phyloP scores from a whole-genome alignment of 92 coral and sea anemone genomes.

The Isaurus tuberculatus region DNA sequence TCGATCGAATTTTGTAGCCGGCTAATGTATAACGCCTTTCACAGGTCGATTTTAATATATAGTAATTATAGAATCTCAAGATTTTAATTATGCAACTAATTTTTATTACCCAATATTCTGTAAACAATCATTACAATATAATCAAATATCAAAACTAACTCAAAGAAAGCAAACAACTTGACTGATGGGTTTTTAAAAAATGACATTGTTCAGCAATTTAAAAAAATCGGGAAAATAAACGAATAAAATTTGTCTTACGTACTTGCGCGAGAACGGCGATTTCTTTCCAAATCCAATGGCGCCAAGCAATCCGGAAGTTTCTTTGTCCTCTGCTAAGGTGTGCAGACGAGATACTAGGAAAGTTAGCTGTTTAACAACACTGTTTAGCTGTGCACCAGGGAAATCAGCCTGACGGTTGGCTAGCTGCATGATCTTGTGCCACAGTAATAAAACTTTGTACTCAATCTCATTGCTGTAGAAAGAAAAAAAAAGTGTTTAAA shows the following conservation, averaged over 20 bases:
- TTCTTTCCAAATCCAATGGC: constrained; percentile 97
- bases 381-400: constrained; percentile 71
- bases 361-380: constrained; percentile 86
- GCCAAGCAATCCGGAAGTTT: constrained; percentile 91
- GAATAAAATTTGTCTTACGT: constrained; percentile 13
- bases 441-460: constrained; percentile 76
- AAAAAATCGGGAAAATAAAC: not conserved
- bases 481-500: not conserved
- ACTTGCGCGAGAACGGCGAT: constrained; percentile 83
- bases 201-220: too few species aligned
- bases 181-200: too few species aligned
- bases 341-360: constrained; percentile 80
- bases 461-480: constrained; percentile 74
- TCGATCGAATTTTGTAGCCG: too few species aligned
- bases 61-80: too few species aligned
- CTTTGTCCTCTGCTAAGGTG: constrained; percentile 90
- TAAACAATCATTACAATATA: too few species aligned
- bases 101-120: too few species aligned
- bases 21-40: too few species aligned
- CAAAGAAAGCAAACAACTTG: too few species aligned
- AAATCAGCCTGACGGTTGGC: constrained; percentile 84
- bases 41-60: too few species aligned
- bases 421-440: constrained; percentile 96
- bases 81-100: too few species aligned
- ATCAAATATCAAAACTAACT: too few species aligned